A percentile compares a stretch with the other conserved stretches of the same genome.
phyloP scores from a whole-genome alignment of 2,797 vertebrate species.

The Tenualosa ilisha region DNA sequence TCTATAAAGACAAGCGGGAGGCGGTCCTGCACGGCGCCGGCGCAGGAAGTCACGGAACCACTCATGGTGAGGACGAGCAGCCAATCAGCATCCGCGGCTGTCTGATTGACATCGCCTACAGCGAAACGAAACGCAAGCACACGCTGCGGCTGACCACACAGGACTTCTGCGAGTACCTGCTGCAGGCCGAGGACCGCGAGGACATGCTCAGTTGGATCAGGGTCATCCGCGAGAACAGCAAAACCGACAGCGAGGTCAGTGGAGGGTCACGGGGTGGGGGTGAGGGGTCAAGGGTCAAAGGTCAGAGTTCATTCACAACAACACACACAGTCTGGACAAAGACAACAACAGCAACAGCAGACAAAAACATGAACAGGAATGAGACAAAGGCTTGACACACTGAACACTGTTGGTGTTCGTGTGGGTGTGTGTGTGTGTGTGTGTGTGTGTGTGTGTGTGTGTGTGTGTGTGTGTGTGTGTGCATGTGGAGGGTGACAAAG shows the following conservation, averaged over 20 bases:
- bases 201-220: conserved; percentile 97
- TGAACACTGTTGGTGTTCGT: no score
- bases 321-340: no score
- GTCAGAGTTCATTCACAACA: no score
- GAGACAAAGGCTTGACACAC: background rate
- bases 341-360: no score
- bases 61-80: conserved; percentile 81
- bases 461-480: no score
- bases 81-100: conserved; percentile 86
- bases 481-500: no score
- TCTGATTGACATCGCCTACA: conserved; percentile 91
- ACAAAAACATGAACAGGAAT: background rate
- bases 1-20: conserved; percentile 86
- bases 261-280: background rate
- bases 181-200: conserved; percentile 94
- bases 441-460: no score
- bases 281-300: background rate
- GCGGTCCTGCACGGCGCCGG: conserved; percentile 62
- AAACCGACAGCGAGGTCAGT: conserved; percentile 92
- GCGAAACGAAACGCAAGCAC: conserved; percentile 90
- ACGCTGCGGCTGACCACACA: conserved; percentile 92
- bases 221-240: conserved; percentile 93
- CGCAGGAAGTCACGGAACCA: conserved; percentile 57
- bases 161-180: conserved; percentile 97
- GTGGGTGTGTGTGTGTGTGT: no score